phyloP scores from a whole-genome alignment of 1,140 invertebrate species.

The Anoplophora glabripennis region DNA sequence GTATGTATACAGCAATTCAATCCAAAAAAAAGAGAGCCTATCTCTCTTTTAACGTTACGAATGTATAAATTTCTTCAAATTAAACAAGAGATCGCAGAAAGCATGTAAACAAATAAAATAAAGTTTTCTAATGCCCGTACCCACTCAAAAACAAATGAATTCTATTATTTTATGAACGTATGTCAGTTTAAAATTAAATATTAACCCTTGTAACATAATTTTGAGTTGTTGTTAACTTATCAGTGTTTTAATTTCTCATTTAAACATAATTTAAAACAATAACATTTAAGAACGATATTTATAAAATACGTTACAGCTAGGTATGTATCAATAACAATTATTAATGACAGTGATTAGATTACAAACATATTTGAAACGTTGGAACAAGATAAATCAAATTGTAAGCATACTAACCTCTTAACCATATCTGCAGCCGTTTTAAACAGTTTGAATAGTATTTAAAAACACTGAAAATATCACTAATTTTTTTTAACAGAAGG shows the following conservation, averaged over 20 bases:
- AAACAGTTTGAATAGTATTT: conserved; percentile 35
- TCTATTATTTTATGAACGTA: too few relatives aligned
- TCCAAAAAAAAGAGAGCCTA: too few relatives aligned
- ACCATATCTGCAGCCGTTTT: conserved; percentile 42
- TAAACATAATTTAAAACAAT: not conserved
- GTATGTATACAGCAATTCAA: not conserved
- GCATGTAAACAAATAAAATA: too few relatives aligned
- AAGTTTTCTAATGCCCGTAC: too few relatives aligned
- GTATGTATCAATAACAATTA: not conserved
- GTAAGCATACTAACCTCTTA: conserved; percentile 33
- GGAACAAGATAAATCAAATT: not conserved
- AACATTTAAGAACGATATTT: not conserved
- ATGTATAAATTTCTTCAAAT: too few relatives aligned
- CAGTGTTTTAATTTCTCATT: not conserved
- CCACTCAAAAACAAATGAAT: too few relatives aligned
- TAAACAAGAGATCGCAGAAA: too few relatives aligned
- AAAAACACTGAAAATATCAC: conserved; percentile 12
- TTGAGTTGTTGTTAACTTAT: not conserved
- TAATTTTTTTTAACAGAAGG: conserved; percentile 11
- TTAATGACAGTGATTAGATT: not conserved
- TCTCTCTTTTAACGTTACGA: too few relatives aligned
- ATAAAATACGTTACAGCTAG: not conserved
- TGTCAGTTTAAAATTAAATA: too few relatives aligned
- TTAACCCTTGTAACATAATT: too few relatives aligned
- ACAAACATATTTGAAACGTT: not conserved